phyloP scores from a whole-genome alignment of 2,113 vertebrate species.

The Suncus etruscus region DNA sequence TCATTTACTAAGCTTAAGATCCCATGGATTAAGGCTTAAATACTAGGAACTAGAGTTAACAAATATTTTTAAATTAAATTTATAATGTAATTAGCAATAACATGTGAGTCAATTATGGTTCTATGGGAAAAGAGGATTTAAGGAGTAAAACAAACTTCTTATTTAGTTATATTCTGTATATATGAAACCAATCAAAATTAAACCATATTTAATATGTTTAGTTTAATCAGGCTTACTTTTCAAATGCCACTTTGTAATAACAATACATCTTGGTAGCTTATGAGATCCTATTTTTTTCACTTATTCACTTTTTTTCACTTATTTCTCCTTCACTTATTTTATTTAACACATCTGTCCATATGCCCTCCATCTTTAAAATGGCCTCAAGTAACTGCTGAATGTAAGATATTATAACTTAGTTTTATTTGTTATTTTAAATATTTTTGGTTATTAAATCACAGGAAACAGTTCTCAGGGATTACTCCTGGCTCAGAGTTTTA shows the following conservation, averaged over 20 bases:
- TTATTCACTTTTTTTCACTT: too few relatives aligned
- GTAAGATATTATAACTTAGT: not conserved
- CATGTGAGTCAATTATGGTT: not conserved
- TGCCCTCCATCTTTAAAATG: not conserved
- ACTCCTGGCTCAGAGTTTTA: too few relatives aligned
- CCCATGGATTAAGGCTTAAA: not conserved
- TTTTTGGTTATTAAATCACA: too few relatives aligned
- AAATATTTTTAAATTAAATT: conserved; percentile 19
- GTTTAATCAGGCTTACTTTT: not conserved
- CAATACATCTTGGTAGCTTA: not conserved
- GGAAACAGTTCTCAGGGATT: too few relatives aligned
- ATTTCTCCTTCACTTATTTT: too few relatives aligned
- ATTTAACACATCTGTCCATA: too few relatives aligned
- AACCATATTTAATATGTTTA: not conserved
- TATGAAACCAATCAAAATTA: not conserved
- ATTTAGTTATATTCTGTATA: not conserved
- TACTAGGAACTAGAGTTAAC: not conserved
- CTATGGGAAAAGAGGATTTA: not conserved
- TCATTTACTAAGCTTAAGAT: not conserved
- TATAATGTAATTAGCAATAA: conserved; percentile 1
- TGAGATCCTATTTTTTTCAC: not conserved
- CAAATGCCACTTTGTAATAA: not conserved
- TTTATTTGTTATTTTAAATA: not conserved
- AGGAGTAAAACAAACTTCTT: not conserved
- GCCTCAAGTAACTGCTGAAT: not conserved